Conservation (phyloP, 2,113 vertebrate genomes). For the Accipiter virgatus region DNA sequence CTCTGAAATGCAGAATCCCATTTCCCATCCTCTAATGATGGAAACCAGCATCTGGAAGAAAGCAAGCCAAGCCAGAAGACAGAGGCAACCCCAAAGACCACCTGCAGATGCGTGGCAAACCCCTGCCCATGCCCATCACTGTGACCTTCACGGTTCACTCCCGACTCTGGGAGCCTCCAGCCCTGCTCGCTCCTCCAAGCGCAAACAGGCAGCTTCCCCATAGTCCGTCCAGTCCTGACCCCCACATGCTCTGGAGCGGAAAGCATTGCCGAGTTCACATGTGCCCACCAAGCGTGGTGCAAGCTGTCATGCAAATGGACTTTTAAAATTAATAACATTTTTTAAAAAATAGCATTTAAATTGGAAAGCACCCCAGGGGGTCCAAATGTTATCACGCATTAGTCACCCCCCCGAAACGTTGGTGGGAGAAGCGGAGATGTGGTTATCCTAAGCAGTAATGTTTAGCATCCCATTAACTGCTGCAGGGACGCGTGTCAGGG, state of each 20-base stretch:
- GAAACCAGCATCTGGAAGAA: background rate
- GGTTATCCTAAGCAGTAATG: background rate
- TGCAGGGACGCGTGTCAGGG: background rate
- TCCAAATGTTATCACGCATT: background rate
- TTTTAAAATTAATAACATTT: background rate
- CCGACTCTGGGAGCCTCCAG: rapidly evolving
- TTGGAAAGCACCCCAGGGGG: background rate
- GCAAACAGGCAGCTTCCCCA: background rate
- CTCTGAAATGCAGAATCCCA: slow-evolving; percentile 7
- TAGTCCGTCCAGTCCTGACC: background rate
- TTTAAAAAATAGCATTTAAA: background rate
- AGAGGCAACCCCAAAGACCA: background rate
- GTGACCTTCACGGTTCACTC: background rate
- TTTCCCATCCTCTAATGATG: background rate
- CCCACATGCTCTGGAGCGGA: rapidly evolving
- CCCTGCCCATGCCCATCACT: no score
- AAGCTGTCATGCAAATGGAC: background rate
- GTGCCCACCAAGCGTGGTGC: background rate
- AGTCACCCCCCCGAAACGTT: background rate
- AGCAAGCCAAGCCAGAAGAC: background rate
- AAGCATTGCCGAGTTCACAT: background rate
- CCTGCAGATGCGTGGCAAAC: background rate
- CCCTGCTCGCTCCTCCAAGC: no score
- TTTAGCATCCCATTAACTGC: background rate
- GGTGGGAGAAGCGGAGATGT: background rate